Evolutionary conservation across 1,140 invertebrate species (phyloP).

Genomic region (Belonocnema kinseyi): DNA sequence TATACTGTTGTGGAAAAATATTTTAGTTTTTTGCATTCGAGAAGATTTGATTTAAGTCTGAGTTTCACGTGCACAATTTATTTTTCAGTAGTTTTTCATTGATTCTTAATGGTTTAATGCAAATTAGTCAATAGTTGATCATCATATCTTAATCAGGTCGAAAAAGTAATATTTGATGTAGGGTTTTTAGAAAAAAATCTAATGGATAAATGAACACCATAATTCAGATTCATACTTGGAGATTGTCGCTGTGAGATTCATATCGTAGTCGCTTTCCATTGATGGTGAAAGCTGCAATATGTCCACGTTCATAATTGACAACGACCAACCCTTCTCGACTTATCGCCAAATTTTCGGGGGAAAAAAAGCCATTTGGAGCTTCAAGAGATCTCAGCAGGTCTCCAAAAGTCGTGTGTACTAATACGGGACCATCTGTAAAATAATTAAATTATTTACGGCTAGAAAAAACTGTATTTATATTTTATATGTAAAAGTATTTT

Average conservation of each 20-base stretch:
- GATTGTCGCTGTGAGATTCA: constrained; percentile 95
- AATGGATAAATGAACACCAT: too few relatives aligned
- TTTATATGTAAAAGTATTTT: too few relatives aligned
- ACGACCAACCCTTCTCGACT: constrained; percentile 97
- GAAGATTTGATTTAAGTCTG: too few relatives aligned
- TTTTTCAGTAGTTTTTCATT: too few relatives aligned
- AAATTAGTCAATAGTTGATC: too few relatives aligned
- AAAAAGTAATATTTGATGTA: too few relatives aligned
- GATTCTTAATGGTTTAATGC: too few relatives aligned
- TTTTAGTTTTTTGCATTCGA: too few relatives aligned
- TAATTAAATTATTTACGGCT: constrained; percentile 30
- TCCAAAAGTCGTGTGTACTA: constrained; percentile 98
- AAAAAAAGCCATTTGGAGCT: constrained; percentile 85
- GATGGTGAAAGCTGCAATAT: constrained; percentile 94
- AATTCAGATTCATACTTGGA: constrained; percentile 83
- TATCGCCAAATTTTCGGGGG: constrained; percentile 94
- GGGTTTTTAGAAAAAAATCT: constrained; percentile 7
- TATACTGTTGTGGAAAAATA: too few relatives aligned
- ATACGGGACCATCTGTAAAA: constrained; percentile 90
- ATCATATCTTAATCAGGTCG: too few relatives aligned
- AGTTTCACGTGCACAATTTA: too few relatives aligned
- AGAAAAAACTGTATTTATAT: neutral
- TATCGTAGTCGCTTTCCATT: constrained; percentile 92
- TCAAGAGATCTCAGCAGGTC: constrained; percentile 95
- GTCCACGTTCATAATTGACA: constrained; percentile 93